phyloP scores from a whole-genome alignment of 2,888 invertebrate genomes.

The Hyalella azteca region DNA sequence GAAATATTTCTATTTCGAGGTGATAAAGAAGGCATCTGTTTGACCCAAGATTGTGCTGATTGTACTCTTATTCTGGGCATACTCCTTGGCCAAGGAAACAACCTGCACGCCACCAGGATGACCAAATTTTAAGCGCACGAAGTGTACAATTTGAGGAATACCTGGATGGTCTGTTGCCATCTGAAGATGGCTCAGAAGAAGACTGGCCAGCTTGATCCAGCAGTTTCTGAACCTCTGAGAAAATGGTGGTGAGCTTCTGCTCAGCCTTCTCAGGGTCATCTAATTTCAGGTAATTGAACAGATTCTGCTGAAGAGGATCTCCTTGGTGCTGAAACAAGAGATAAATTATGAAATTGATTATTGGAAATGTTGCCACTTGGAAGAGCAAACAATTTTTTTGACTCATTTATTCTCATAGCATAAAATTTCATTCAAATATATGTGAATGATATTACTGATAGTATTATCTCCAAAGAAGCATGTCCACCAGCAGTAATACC shows the following conservation, averaged over 20 bases:
- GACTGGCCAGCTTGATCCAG: neutral
- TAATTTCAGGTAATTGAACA: constrained; percentile 24
- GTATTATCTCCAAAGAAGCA: neutral
- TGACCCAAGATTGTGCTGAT: too few relatives aligned
- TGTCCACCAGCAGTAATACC: neutral
- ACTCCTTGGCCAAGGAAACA: too few relatives aligned
- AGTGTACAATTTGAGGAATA: too few relatives aligned
- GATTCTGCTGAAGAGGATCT: constrained; percentile 31
- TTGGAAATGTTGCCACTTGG: neutral
- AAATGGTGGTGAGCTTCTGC: neutral
- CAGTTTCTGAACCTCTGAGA: neutral
- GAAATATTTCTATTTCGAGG: too few relatives aligned
- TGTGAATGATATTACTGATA: neutral
- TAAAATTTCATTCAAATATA: neutral
- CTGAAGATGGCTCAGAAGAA: neutral
- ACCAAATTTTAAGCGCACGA: too few relatives aligned
- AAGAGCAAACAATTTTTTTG: neutral
- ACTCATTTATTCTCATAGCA: neutral
- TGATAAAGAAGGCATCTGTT: too few relatives aligned
- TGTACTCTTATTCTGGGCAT: too few relatives aligned
- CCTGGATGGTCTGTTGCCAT: neutral
- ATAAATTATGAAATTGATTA: neutral
- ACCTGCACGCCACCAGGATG: too few relatives aligned
- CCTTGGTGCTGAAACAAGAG: constrained; percentile 4
- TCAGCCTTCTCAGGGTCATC: constrained; percentile 26